These are phyloP conservation scores for Sceloporus undulatus DNA, from an alignment of 2,113 vertebrate genomes.

Conservation along the genomic window DNA sequence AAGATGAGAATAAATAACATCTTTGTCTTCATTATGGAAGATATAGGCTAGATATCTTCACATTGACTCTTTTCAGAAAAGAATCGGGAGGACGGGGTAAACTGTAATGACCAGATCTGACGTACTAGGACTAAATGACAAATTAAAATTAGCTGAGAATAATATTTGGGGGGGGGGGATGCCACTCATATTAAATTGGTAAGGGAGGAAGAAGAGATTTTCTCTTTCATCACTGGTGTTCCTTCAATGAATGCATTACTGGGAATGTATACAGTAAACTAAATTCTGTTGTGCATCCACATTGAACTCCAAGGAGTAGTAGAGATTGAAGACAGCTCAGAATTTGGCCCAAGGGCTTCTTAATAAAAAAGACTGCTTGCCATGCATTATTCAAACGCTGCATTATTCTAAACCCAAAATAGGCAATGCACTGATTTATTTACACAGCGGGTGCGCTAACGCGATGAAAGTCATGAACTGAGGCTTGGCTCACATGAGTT, in stretches of 20 bases:
- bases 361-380: conserved; percentile 5
- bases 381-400: neutral
- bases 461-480: conserved; percentile 40
- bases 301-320: conserved; percentile 15
- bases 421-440: conserved; percentile 46
- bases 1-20: neutral
- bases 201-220: too few species aligned
- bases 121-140: neutral
- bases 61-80: neutral
- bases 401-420: neutral
- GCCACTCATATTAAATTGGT: neutral
- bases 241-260: conserved; percentile 61
- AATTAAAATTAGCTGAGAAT: neutral
- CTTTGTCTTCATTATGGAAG: neutral
- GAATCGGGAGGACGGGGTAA: neutral
- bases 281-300: neutral
- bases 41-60: neutral
- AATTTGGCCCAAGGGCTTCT: conserved; percentile 27
- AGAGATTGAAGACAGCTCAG: neutral
- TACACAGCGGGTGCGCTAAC: conserved; percentile 50
- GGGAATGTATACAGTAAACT: conserved; percentile 20
- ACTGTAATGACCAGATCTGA: neutral
- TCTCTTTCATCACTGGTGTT: conserved; percentile 56
- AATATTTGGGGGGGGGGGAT: neutral
- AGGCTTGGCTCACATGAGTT: conserved; percentile 52